phyloP scores from a whole-genome alignment of 1,140 invertebrate genomes.

The Thrips palmi region DNA sequence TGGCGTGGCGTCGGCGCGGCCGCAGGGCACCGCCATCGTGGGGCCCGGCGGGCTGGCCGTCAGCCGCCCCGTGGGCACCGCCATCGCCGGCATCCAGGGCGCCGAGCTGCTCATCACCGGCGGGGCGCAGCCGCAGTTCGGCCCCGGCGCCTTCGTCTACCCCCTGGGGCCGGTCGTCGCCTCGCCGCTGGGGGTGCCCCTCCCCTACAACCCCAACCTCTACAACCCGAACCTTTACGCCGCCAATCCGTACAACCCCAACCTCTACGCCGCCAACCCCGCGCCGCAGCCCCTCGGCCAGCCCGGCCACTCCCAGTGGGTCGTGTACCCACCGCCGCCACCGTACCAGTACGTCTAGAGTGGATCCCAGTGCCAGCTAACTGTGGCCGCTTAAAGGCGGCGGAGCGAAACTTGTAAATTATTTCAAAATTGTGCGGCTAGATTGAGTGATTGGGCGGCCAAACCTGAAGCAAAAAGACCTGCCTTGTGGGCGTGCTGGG shows the following conservation, averaged over 20 bases:
- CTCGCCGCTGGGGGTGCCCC: background rate
- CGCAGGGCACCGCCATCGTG: constrained; percentile 43
- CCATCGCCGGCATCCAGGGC: constrained; percentile 38
- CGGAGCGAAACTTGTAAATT: too few relatives aligned
- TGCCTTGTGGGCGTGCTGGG: too few relatives aligned
- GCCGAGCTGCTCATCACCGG: constrained; percentile 20
- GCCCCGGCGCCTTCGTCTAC: constrained; percentile 15
- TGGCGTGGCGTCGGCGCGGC: constrained; percentile 45
- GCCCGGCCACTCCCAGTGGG: too few relatives aligned
- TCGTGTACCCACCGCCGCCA: too few relatives aligned
- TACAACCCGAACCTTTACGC: background rate
- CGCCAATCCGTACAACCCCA: background rate
- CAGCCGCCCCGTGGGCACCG: constrained; percentile 42
- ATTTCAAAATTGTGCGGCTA: too few relatives aligned
- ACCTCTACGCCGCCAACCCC: too few relatives aligned
- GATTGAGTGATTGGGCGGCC: too few relatives aligned
- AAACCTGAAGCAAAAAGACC: too few relatives aligned
- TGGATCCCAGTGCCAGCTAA: too few relatives aligned
- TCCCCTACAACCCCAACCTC: background rate
- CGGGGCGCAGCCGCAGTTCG: constrained; percentile 24
- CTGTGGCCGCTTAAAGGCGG: too few relatives aligned
- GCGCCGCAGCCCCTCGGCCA: too few relatives aligned
- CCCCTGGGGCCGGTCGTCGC: background rate
- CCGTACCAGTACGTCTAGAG: too few relatives aligned
- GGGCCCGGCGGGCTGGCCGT: constrained; percentile 42